Evolutionary conservation across 2,113 vertebrate species (phyloP).

Genomic region (Carlito syrichta): DNA sequence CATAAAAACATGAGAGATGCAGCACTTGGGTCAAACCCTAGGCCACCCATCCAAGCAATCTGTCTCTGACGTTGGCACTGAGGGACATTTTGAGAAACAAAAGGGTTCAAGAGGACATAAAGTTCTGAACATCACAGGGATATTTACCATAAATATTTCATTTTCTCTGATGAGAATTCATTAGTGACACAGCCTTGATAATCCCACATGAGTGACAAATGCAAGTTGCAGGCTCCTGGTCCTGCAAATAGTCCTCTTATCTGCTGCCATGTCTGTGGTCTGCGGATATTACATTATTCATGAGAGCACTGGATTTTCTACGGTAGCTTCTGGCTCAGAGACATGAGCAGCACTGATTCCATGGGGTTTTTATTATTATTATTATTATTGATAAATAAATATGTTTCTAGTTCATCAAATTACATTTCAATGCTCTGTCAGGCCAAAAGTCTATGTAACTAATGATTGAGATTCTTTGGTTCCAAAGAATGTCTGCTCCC

Average conservation of each 20-base stretch:
- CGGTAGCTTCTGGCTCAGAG: slow-evolving; percentile 33
- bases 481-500: slow-evolving; percentile 62
- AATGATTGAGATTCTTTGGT: slow-evolving; percentile 51
- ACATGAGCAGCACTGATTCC: background rate
- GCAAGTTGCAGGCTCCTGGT: background rate
- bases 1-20: background rate
- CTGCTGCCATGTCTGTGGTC: background rate
- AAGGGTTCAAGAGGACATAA: background rate
- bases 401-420: slow-evolving; percentile 55
- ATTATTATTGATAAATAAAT: slow-evolving; percentile 55
- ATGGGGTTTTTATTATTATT: background rate
- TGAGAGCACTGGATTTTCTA: background rate
- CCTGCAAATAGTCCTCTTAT: rapidly evolving
- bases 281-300: background rate
- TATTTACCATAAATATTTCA: slow-evolving; percentile 34
- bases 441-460: slow-evolving; percentile 50
- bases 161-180: slow-evolving; percentile 41
- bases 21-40: background rate
- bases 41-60: background rate
- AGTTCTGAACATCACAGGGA: background rate
- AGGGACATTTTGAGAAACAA: slow-evolving; percentile 19
- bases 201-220: background rate
- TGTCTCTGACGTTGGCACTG: background rate
- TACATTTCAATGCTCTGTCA: slow-evolving; percentile 45
- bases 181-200: background rate